These are phyloP conservation scores for Istiophorus platypterus DNA, from an alignment of 2,113 vertebrate species.

Conservation along the genomic window DNA sequence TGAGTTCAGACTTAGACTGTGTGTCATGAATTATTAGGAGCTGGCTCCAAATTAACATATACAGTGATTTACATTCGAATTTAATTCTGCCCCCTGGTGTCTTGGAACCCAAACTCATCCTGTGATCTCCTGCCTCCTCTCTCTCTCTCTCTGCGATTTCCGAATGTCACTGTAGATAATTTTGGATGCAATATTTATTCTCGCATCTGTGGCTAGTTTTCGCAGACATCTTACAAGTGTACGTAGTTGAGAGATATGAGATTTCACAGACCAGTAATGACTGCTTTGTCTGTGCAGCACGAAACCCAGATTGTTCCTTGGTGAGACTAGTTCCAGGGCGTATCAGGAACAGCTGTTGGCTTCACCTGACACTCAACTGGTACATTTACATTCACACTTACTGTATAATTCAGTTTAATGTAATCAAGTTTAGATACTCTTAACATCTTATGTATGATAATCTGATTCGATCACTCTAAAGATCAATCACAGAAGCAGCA, in stretches of 20 bases:
- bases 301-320: constrained; percentile 7
- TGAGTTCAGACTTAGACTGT: not conserved
- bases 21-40: not conserved
- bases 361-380: not conserved
- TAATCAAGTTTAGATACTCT: not conserved
- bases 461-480: not conserved
- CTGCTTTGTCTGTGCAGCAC: constrained; percentile 1
- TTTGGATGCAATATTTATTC: constrained; percentile 38
- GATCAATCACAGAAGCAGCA: not conserved
- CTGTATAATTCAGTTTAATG: not conserved
- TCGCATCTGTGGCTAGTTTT: constrained; percentile 52
- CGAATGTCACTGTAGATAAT: constrained; percentile 11
- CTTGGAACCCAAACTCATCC: constrained; percentile 23
- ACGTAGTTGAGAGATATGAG: constrained; percentile 66
- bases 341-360: not conserved
- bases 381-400: not conserved
- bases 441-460: not conserved
- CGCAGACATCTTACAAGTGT: constrained; percentile 52
- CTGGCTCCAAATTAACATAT: not conserved
- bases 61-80: constrained; percentile 2
- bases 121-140: constrained; percentile 13
- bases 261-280: constrained; percentile 63
- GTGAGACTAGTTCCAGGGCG: not conserved
- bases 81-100: constrained; percentile 4
- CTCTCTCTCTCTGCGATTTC: not conserved